A percentile compares a stretch with the other conserved stretches of the same genome.
Conservation (phyloP, 2,888 invertebrate species). For the Pyralis farinalis region DNA sequence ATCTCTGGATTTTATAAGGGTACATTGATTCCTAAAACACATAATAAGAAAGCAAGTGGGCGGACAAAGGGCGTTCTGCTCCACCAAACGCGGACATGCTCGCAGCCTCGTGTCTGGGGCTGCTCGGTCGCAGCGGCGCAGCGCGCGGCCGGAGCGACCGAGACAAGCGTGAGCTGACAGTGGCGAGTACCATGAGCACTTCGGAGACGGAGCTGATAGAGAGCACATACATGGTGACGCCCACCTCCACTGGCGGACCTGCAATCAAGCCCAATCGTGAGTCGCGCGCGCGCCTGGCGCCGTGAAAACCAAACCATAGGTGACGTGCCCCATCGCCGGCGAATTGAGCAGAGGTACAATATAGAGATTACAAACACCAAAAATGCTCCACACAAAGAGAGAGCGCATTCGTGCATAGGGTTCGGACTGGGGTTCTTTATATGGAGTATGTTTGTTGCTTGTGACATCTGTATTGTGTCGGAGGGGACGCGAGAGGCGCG, state of each 20-base stretch:
- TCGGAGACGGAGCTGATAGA: slow-evolving; percentile 99
- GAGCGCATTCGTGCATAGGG: no score
- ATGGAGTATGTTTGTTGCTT: slow-evolving; percentile 3
- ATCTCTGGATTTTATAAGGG: slow-evolving; percentile 21
- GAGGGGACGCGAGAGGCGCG: slow-evolving; percentile 42
- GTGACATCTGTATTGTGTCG: not conserved
- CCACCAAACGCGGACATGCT: slow-evolving; percentile 77
- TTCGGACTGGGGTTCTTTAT: not conserved
- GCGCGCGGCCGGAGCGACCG: slow-evolving; percentile 56
- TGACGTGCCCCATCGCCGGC: slow-evolving; percentile 64
- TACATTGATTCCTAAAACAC: slow-evolving; percentile 38
- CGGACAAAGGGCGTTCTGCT: slow-evolving; percentile 70
- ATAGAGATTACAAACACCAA: not conserved
- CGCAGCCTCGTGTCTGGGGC: slow-evolving; percentile 80
- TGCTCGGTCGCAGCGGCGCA: slow-evolving; percentile 73
- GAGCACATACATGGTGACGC: slow-evolving; percentile 98
- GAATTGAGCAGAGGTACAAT: slow-evolving; percentile 29
- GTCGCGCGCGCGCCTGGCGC: slow-evolving; percentile 57
- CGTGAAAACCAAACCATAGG: slow-evolving; percentile 71
- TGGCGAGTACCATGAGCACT: slow-evolving; percentile 95
- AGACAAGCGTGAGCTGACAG: slow-evolving; percentile 75
- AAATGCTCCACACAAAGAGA: not conserved
- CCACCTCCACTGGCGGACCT: slow-evolving; percentile 98
- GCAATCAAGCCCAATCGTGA: slow-evolving; percentile 83
- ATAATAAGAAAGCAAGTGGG: slow-evolving; percentile 77